Conservation (phyloP, 2,113 vertebrate genomes). For the Corythaeola cristata region DNA sequence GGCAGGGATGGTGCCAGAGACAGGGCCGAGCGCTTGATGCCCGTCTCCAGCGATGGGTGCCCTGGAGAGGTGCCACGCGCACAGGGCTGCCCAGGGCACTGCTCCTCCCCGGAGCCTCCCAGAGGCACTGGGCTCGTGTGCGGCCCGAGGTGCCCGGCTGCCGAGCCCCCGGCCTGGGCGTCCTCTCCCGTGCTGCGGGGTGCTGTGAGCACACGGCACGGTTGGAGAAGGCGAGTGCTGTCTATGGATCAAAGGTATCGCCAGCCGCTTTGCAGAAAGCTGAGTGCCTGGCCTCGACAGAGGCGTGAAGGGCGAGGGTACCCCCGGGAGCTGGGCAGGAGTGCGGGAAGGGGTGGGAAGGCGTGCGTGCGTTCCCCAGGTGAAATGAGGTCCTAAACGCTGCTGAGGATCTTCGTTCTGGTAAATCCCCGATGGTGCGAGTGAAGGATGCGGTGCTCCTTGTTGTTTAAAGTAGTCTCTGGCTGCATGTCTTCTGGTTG, state of each 20-base stretch:
- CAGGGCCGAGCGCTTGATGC: fast-evolving
- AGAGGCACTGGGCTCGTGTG: not conserved
- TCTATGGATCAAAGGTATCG: fast-evolving
- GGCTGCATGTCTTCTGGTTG: fast-evolving
- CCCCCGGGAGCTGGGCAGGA: too few species aligned
- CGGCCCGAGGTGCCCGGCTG: not conserved
- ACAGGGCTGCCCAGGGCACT: too few species aligned
- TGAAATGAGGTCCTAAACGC: too few species aligned
- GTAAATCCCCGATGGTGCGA: fast-evolving
- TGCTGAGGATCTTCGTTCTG: not conserved
- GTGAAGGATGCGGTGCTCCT: not conserved
- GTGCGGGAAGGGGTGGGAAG: not conserved
- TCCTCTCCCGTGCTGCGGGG: too few species aligned
- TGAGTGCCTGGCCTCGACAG: not conserved
- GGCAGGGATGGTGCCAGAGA: fast-evolving
- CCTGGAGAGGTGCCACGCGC: fast-evolving
- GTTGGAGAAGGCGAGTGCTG: not conserved
- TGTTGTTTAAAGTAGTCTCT: not conserved
- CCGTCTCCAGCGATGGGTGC: not conserved
- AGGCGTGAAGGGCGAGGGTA: not conserved
- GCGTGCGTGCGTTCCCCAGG: fast-evolving
- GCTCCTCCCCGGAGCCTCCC: not conserved
- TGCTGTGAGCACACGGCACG: fast-evolving
- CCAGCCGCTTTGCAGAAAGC: not conserved
- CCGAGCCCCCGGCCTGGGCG: not conserved